Evolutionary conservation across 2,113 vertebrate genomes (phyloP).

Genomic region (Herpailurus yagouaroundi): DNA sequence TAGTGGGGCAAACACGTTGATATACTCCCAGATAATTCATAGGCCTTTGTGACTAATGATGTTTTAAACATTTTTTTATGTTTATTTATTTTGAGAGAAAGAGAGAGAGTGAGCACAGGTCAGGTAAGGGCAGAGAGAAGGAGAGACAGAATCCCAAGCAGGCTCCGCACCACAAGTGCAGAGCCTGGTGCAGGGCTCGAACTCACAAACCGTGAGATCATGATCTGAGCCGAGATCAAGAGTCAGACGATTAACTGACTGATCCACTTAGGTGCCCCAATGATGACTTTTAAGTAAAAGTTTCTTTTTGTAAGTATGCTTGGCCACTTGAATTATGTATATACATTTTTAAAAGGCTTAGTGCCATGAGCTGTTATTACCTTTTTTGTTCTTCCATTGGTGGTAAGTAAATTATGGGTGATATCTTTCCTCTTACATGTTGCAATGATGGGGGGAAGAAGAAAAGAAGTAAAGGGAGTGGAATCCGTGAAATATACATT

Average conservation of each 20-base stretch:
- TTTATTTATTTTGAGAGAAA: too few relatives aligned
- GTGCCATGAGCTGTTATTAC: neutral
- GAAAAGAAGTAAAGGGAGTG: neutral
- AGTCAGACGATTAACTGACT: too few relatives aligned
- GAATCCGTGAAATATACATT: neutral
- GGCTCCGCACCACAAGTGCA: too few relatives aligned
- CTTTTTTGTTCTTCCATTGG: neutral
- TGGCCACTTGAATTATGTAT: neutral
- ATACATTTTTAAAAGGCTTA: neutral
- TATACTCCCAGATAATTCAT: neutral
- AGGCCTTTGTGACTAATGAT: neutral
- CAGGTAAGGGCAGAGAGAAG: too few relatives aligned
- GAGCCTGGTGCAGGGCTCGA: too few relatives aligned
- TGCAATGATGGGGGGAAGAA: neutral
- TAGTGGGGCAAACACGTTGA: rapidly evolving
- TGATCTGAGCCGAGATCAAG: too few relatives aligned
- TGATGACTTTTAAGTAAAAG: neutral
- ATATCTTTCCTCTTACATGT: neutral
- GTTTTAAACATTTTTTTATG: too few relatives aligned
- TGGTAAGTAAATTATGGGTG: neutral
- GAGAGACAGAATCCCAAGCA: too few relatives aligned
- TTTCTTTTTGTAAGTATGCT: neutral
- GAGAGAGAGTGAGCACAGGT: too few relatives aligned
- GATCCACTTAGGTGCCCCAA: too few relatives aligned
- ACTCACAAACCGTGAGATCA: too few relatives aligned